These are phyloP conservation scores for Amblyjoppa proteus DNA, from an alignment of 2,888 invertebrate species.

Conservation along the genomic window DNA sequence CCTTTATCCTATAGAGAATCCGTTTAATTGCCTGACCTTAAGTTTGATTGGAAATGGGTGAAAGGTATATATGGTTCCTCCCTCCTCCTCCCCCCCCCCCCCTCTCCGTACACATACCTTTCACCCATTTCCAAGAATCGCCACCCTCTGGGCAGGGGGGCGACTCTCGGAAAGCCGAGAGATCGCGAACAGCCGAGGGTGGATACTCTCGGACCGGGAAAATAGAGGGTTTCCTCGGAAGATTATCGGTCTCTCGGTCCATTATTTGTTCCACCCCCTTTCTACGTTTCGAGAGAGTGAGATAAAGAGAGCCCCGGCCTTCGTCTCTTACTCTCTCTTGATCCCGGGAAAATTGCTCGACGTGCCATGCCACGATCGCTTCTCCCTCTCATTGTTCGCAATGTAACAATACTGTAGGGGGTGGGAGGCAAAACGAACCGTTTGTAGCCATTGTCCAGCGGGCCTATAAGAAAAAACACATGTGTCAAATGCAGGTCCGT, in stretches of 20 bases:
- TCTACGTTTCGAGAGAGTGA: neutral
- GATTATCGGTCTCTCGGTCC: conserved; percentile 38
- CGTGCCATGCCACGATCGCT: neutral
- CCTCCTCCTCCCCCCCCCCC: too few relatives aligned
- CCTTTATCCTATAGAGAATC: conserved; percentile 42
- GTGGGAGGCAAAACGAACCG: too few relatives aligned
- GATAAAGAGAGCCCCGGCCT: neutral
- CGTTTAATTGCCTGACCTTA: conserved; percentile 58
- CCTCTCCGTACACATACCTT: too few relatives aligned
- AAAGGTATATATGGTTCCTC: conserved; percentile 20
- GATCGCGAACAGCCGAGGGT: conserved; percentile 10
- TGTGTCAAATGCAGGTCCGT: too few relatives aligned
- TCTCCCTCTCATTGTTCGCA: neutral
- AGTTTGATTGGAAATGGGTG: conserved; percentile 64
- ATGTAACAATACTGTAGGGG: neutral
- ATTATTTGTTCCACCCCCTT: conserved; percentile 43
- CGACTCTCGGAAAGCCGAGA: neutral
- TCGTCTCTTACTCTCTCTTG: neutral
- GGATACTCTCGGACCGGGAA: conserved; percentile 14
- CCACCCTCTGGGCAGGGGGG: too few relatives aligned
- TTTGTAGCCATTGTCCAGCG: too few relatives aligned
- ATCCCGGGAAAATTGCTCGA: neutral
- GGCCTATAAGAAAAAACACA: neutral
- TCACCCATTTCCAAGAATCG: too few relatives aligned
- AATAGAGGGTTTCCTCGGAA: conserved; percentile 27